These are phyloP conservation scores for Condylura cristata DNA, from an alignment of 2,113 vertebrate genomes.

Conservation along the genomic window DNA sequence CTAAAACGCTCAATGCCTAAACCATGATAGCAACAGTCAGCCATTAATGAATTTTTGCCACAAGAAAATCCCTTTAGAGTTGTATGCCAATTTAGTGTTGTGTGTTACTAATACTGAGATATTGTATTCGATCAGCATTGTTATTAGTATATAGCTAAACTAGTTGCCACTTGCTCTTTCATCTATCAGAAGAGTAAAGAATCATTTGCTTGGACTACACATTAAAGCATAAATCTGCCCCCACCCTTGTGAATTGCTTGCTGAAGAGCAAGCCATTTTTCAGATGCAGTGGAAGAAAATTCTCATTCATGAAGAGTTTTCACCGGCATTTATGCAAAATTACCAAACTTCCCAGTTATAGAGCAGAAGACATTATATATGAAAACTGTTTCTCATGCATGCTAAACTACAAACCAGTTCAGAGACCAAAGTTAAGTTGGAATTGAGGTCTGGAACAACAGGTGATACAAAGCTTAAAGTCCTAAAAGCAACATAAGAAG, in stretches of 20 bases:
- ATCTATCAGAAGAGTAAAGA: slow-evolving; percentile 48
- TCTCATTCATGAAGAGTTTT: slow-evolving; percentile 69
- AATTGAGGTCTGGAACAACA: slow-evolving; percentile 71
- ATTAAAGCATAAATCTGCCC: slow-evolving; percentile 69
- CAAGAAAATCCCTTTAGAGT: slow-evolving; percentile 59
- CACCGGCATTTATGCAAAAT: slow-evolving; percentile 78
- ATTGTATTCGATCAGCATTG: slow-evolving; percentile 64
- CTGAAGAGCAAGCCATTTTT: slow-evolving; percentile 72
- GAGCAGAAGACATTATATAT: slow-evolving; percentile 74
- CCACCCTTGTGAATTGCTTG: slow-evolving; percentile 72
- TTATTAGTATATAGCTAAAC: slow-evolving; percentile 55
- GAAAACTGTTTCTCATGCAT: slow-evolving; percentile 77
- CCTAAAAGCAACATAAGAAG: slow-evolving; percentile 64
- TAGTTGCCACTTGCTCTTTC: slow-evolving; percentile 58
- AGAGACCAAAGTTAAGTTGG: slow-evolving; percentile 62
- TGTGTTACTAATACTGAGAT: slow-evolving; percentile 62
- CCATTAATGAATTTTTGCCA: slow-evolving; percentile 66
- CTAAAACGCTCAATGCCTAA: slow-evolving; percentile 57
- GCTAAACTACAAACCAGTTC: slow-evolving; percentile 78
- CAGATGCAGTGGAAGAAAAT: slow-evolving; percentile 71
- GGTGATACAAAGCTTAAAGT: slow-evolving; percentile 53
- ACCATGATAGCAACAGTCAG: slow-evolving; percentile 60
- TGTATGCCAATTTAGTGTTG: slow-evolving; percentile 72
- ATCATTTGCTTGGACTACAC: slow-evolving; percentile 65
- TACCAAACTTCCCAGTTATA: slow-evolving; percentile 81